Evolutionary conservation across 2,797 vertebrate genomes (phyloP).

Genomic region (Smutsia gigantea): DNA sequence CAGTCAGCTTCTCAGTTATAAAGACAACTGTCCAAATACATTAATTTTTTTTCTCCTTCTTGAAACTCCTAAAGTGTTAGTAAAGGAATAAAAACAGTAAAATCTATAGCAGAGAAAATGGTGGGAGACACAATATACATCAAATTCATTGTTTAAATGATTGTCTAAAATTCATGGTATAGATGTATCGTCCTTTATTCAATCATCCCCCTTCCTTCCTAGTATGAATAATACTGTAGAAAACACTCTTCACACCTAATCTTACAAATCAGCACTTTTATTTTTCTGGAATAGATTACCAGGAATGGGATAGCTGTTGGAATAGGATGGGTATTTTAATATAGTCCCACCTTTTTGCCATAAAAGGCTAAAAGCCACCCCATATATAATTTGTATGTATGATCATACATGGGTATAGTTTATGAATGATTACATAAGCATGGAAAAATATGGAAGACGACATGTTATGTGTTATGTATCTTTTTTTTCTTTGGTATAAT

Average conservation of each 20-base stretch:
- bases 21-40: background rate
- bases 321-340: background rate
- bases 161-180: background rate
- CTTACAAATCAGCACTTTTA: background rate
- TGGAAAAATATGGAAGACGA: background rate
- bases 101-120: background rate
- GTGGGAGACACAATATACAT: background rate
- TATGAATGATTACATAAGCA: background rate
- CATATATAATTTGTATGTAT: background rate
- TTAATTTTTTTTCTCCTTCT: constrained; percentile 3
- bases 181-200: background rate
- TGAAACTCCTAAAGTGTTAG: constrained; percentile 55
- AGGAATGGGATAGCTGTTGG: background rate
- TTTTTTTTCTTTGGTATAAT: too few species aligned
- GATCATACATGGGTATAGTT: background rate
- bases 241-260: background rate
- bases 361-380: background rate
- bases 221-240: background rate
- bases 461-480: background rate
- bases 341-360: background rate
- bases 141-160: constrained; percentile 17
- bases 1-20: background rate
- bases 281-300: background rate
- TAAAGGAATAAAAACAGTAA: constrained; percentile 47
- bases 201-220: background rate